Conservation (phyloP, 2,113 vertebrate genomes). For the Bambusicola thoracicus region DNA sequence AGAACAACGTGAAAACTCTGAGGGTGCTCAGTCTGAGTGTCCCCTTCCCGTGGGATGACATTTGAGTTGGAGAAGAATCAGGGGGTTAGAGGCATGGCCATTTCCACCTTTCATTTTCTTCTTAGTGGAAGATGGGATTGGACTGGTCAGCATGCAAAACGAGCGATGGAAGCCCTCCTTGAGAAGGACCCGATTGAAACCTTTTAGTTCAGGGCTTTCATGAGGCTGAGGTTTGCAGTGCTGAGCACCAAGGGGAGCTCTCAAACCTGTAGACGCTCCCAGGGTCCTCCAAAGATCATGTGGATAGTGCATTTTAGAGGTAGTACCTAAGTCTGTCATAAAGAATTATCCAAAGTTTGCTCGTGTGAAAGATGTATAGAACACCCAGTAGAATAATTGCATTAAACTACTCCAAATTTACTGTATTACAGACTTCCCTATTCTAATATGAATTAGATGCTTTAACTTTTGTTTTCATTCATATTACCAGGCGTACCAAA, state of each 20-base stretch:
- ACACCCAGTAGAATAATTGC: background rate
- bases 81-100: rapidly evolving
- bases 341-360: background rate
- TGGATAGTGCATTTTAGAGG: rapidly evolving
- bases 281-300: background rate
- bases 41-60: rapidly evolving
- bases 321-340: background rate
- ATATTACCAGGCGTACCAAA: background rate
- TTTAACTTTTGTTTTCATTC: background rate
- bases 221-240: background rate
- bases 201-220: background rate
- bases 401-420: background rate
- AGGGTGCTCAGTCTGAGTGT: background rate
- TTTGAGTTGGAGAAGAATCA: background rate
- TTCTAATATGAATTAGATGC: background rate
- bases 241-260: background rate
- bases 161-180: background rate
- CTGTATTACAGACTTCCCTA: background rate
- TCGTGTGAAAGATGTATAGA: background rate
- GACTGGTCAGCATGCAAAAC: background rate
- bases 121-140: background rate
- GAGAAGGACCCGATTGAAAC: background rate
- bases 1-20: background rate
- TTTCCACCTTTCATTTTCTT: background rate
- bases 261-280: background rate